Evolutionary conservation across 2,797 vertebrate genomes (phyloP).

Genomic region (Cryptoblepharus egeriae): DNA sequence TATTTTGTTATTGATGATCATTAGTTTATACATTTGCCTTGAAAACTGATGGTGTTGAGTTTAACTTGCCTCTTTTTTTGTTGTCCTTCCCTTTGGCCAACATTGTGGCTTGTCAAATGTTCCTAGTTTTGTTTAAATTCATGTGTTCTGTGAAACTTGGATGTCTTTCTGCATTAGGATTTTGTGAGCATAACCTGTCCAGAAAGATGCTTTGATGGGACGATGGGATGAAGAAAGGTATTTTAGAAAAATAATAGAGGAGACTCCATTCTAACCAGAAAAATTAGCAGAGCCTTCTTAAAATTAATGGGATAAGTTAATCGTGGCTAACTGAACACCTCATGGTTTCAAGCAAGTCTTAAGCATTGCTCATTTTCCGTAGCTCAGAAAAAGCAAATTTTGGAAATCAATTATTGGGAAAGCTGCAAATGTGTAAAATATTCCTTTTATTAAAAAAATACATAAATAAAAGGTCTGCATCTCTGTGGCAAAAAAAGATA

Average conservation of each 20-base stretch:
- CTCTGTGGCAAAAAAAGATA: slow-evolving; percentile 76
- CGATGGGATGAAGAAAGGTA: slow-evolving; percentile 31
- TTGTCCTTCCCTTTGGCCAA: slow-evolving; percentile 81
- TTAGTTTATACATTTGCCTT: slow-evolving; percentile 85
- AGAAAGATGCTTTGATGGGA: slow-evolving; percentile 52
- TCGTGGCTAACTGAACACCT: background rate
- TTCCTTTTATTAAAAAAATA: slow-evolving; percentile 10
- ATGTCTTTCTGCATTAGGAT: slow-evolving; percentile 76
- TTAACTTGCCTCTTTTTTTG: slow-evolving; percentile 74
- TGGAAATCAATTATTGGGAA: slow-evolving; percentile 46
- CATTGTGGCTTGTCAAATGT: slow-evolving; percentile 82
- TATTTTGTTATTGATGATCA: slow-evolving; percentile 88
- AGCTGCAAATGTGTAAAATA: slow-evolving; percentile 44
- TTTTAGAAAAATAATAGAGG: slow-evolving; percentile 65
- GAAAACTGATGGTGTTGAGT: slow-evolving; percentile 87
- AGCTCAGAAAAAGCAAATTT: background rate
- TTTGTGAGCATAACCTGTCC: slow-evolving; percentile 64
- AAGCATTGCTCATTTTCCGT: background rate
- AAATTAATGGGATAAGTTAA: background rate
- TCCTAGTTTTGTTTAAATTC: slow-evolving; percentile 81
- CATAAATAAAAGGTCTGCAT: slow-evolving; percentile 61
- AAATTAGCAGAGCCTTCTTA: background rate
- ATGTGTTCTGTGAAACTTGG: slow-evolving; percentile 79
- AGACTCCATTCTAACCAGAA: slow-evolving; percentile 42
- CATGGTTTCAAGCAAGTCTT: background rate